phyloP scores from a whole-genome alignment of 2,113 vertebrate genomes.

The Poeciliopsis prolifica region DNA sequence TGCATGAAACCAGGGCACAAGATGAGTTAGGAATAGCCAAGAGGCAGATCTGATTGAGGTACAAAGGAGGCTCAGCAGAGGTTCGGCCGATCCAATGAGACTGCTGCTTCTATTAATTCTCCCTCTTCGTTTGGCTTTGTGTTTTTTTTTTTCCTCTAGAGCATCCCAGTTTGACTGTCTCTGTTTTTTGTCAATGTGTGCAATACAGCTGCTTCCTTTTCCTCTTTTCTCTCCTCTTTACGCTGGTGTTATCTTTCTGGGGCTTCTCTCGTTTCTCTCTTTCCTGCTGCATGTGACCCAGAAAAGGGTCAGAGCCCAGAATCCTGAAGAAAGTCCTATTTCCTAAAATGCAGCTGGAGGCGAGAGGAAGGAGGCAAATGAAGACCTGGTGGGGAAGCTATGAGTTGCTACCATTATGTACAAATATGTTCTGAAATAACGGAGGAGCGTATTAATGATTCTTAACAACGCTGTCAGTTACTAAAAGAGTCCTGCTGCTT shows the following conservation, averaged over 20 bases:
- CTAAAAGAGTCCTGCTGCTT: background rate
- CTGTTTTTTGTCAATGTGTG: background rate
- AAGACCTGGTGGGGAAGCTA: background rate
- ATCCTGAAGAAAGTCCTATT: background rate
- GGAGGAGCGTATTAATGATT: background rate
- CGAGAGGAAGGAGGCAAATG: background rate
- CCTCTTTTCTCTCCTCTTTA: background rate
- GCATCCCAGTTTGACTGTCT: background rate
- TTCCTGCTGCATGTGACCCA: background rate
- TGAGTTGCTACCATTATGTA: background rate
- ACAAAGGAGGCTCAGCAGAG: background rate
- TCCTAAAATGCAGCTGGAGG: background rate
- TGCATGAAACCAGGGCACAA: constrained; percentile 31
- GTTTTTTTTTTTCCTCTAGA: background rate
- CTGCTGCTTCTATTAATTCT: background rate
- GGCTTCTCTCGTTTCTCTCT: background rate
- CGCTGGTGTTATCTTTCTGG: background rate
- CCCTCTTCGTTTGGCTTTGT: background rate
- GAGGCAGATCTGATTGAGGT: constrained; percentile 29
- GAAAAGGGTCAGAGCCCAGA: background rate
- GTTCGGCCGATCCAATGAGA: background rate
- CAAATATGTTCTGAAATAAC: too few relatives aligned
- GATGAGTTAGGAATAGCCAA: constrained; percentile 37
- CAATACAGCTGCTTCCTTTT: background rate
- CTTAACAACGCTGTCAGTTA: background rate